Base-by-base conservation (phyloP, 2,797 vertebrate species). In the Danio choprae region DNA sequence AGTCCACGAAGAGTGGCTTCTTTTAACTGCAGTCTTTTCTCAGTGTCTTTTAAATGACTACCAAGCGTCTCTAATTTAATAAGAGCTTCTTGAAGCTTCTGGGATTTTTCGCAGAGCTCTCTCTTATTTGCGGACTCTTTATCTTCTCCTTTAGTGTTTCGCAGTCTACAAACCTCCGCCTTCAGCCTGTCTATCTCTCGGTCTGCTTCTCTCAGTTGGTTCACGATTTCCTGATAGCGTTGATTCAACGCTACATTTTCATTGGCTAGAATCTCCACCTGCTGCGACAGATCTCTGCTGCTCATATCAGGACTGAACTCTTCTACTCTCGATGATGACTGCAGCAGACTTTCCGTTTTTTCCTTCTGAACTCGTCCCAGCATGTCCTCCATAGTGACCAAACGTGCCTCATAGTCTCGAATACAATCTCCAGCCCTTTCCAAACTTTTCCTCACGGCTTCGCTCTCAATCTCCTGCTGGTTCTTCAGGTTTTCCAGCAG, bases 141-240 rank as follows among this genome's bases (percentile, higher is more conserved):
- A 83, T 92, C 90, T 41, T 91, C 90, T 72, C 93, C 81, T 63
- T 92, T 91, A 50, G 88, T 85, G 0, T 87, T 89, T 58, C 92
- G 92, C 59, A 91, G 88, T 74, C 76, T 82, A 65, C 87, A 85
- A 59, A 95, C 87, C 84, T 95, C 93, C 0, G 87, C 86, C 86
- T 95, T 94, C 43, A 95, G 90, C 73, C 92, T 63, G 81, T 95
- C 93, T 82, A 95, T 95, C 87, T 95, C 94, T 83, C 93, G 83
- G 84, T 95, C 94, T 0, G 94, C 94, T 86, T 95, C 94, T 1
- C 92, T 94, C 82, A 95, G 88, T 86, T 95, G 94, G 84, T 95
- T 95, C 50, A 95, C 81, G 10, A 95, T 95, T 84, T 95, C 94
- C 83, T 95, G 94, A 82, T 91, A 94, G 9, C 90, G 89, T 44